A percentile compares a stretch with the other conserved stretches of the same genome.
Evolutionary conservation across 2,888 invertebrate genomes (phyloP).

Genomic region (Plebejus anna): DNA sequence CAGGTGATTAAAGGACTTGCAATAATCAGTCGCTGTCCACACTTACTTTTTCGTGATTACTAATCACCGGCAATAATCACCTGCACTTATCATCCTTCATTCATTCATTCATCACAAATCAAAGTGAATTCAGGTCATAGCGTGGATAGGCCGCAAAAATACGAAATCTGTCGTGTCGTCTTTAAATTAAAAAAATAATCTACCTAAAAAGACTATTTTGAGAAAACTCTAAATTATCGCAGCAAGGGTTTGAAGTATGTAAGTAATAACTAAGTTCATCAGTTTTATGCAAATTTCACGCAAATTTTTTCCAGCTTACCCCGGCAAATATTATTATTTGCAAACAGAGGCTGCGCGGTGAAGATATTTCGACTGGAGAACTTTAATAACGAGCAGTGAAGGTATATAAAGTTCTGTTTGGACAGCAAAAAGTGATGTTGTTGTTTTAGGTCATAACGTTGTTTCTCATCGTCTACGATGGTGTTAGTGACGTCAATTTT

Average conservation of each 20-base stretch:
- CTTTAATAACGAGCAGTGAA: constrained; percentile 45
- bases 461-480: background rate
- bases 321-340: constrained; percentile 69
- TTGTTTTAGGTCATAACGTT: background rate
- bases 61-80: no score
- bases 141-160: no score
- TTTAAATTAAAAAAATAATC: no score
- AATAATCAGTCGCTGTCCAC: no score
- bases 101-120: no score
- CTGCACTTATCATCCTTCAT: no score
- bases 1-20: no score
- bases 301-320: constrained; percentile 66
- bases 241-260: constrained; percentile 59
- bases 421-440: constrained; percentile 35
- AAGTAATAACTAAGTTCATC: constrained; percentile 58
- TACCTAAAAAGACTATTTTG: no score
- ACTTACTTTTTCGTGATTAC: no score
- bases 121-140: no score
- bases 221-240: constrained; percentile 42
- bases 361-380: constrained; percentile 50
- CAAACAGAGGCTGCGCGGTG: constrained; percentile 59
- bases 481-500: background rate
- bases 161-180: no score
- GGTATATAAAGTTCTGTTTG: constrained; percentile 42
- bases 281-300: constrained; percentile 75